Conservation (phyloP, 2,113 vertebrate genomes). For the Lampris incognitus region DNA sequence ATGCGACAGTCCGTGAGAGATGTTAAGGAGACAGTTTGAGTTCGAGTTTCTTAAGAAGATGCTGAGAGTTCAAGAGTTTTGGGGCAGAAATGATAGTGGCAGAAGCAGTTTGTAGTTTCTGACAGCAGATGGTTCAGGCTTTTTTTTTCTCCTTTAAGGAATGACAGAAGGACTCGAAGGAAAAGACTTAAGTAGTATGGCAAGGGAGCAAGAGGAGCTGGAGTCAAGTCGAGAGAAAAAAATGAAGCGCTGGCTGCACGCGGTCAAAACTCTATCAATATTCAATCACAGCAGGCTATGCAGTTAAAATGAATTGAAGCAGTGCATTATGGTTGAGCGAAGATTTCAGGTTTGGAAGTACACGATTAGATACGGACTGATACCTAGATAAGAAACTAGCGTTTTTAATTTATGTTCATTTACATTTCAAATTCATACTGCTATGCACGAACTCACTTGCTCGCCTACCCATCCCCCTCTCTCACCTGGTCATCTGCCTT, state of each 20-base stretch:
- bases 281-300: not conserved
- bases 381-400: too few relatives aligned
- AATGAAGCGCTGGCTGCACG: too few relatives aligned
- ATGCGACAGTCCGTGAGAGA: too few relatives aligned
- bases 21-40: too few relatives aligned
- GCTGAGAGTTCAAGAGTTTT: not conserved
- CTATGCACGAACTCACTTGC: too few relatives aligned
- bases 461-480: too few relatives aligned
- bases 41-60: not conserved
- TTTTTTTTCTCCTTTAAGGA: not conserved
- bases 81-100: slow-evolving; percentile 5
- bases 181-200: not conserved
- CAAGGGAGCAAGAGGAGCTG: not conserved
- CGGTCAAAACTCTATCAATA: too few relatives aligned
- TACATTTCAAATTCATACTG: too few relatives aligned
- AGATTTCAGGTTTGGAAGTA: too few relatives aligned
- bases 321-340: not conserved
- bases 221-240: slow-evolving; percentile 5
- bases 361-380: too few relatives aligned
- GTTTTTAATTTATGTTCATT: too few relatives aligned
- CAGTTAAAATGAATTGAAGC: not conserved
- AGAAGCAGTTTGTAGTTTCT: not conserved
- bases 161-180: not conserved
- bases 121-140: not conserved
- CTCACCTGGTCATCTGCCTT: too few relatives aligned